Conservation (phyloP, 2,113 vertebrate species). For the Chaetura pelagica region DNA sequence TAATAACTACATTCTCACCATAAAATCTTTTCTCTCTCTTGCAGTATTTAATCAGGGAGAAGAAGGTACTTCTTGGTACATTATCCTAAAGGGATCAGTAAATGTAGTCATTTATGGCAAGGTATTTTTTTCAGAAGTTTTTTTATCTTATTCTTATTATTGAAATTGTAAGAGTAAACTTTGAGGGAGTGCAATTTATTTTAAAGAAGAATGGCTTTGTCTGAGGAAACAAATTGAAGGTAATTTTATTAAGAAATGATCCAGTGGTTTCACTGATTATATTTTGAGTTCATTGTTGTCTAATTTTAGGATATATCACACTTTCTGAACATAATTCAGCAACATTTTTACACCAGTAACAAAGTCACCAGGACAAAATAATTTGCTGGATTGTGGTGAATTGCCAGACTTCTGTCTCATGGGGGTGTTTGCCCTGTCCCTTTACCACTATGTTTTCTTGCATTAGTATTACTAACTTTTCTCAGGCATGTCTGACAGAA, state of each 20-base stretch:
- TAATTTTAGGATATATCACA: background rate
- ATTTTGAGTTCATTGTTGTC: background rate
- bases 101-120: conserved; percentile 99
- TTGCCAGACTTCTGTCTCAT: background rate
- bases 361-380: background rate
- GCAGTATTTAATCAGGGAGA: conserved; percentile 99
- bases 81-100: conserved; percentile 97
- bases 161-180: conserved; percentile 41
- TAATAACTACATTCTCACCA: conserved; percentile 52
- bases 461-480: background rate
- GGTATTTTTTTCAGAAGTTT: conserved; percentile 78
- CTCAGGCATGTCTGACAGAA: background rate
- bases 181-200: conserved; percentile 13
- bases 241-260: conserved; percentile 40
- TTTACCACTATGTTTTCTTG: background rate
- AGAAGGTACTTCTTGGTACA: conserved; percentile 99
- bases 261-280: conserved; percentile 24
- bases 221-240: conserved; percentile 15
- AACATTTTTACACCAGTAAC: background rate
- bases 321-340: background rate
- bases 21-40: conserved; percentile 68
- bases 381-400: background rate
- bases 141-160: conserved; percentile 48
- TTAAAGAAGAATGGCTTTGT: conserved; percentile 7
- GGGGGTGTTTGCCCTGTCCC: background rate